Base-by-base conservation (phyloP, 1,140 invertebrate genomes). In the Drosophila eugracilis region DNA sequence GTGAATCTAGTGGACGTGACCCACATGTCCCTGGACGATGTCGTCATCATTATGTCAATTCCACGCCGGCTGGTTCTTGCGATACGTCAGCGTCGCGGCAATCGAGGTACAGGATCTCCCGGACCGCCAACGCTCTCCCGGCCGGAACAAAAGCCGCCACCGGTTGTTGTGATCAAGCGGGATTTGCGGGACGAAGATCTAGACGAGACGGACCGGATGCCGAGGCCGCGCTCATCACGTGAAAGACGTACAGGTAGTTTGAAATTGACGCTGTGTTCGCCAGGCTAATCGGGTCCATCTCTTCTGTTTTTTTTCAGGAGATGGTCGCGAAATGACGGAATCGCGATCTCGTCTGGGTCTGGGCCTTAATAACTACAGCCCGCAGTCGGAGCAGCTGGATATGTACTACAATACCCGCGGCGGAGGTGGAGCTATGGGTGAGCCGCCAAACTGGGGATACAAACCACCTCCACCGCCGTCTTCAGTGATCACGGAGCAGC, bases 21-120 rank as follows among this genome's bases (percentile, higher is more conserved):
- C 54, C 95, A 97, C 81, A 99, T 99, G 98, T 98, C 97, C 73
- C 93, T 99, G 70, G 98, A 99, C 92, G 98, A 99, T 92, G 98
- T 99, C 36, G 98, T 99, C 50, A 98, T 99, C 80, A 97, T 99
- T 80, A 99, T 99, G 97, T 99, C 98, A 76, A 99, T 99, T 92
- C 98, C 99, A 1, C 94, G 98, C 81, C 94, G 98, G 76, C 94
- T 99, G 76, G 95, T 99, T 19, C 94, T 99, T 48, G 98, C 97
- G 62, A 98, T 97, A 41, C 94, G 98, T 67, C 96, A 96, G 79
- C 93, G 95, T 59, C 91, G 93, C 26, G 93, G 93, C 72, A 94
- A 94, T 93, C 96, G 93, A 55, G 90, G 85, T 14, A 94, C 93
- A 30, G 93, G 94, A 5, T 95, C 95, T 1, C 94, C 95, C 12